Evolutionary conservation across 92 coral and sea anemone genomes (phyloP).

Genomic region (Scolanthus callimorphus): DNA sequence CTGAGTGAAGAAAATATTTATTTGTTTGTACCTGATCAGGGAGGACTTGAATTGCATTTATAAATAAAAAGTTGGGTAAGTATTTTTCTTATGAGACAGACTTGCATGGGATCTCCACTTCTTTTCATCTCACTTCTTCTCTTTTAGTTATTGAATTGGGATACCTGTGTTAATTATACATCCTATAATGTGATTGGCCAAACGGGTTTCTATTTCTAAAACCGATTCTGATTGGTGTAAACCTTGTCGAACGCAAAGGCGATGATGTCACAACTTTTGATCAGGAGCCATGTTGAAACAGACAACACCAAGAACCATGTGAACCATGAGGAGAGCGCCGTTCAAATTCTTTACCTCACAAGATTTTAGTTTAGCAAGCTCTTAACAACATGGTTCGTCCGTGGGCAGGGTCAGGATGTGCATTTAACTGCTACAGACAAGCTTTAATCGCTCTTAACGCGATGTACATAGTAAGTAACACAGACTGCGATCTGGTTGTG

Average conservation of each 20-base stretch:
- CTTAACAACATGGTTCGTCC: neutral
- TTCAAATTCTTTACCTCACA: constrained; percentile 15
- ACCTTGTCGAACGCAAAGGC: no score
- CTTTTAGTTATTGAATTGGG: no score
- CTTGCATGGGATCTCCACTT: no score
- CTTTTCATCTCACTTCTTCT: no score
- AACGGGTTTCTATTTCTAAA: constrained; percentile 12
- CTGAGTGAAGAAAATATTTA: no score
- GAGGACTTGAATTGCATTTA: no score
- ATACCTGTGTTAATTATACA: no score
- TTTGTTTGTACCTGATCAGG: no score
- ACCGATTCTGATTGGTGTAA: constrained; percentile 39
- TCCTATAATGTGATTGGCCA: neutral
- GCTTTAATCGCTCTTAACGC: constrained; percentile 84
- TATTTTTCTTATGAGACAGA: no score
- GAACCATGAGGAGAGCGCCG: constrained; percentile 9
- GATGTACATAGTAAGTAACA: constrained; percentile 77
- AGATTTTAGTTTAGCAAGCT: neutral
- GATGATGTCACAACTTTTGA: constrained; percentile 37
- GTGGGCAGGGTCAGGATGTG: constrained; percentile 42
- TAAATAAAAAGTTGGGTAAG: no score
- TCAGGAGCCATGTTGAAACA: constrained; percentile 47
- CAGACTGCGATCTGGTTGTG: no score
- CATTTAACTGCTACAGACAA: constrained; percentile 69
- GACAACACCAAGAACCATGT: constrained; percentile 11